Conservation (phyloP, 2,113 vertebrate genomes). For the Helogale parvula region DNA sequence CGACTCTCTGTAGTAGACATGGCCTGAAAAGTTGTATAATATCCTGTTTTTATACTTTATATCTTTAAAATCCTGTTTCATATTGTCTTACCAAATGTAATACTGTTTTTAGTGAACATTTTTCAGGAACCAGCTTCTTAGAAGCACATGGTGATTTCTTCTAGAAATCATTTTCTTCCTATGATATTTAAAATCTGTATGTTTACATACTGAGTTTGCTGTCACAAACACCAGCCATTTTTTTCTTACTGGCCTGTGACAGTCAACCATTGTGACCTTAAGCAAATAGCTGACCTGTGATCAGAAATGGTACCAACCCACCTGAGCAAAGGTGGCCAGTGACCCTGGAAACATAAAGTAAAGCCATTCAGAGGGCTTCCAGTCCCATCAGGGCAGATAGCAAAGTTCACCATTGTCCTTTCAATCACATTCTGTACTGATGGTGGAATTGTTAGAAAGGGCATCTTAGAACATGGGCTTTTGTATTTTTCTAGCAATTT, state of each 20-base stretch:
- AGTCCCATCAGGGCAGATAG: background rate
- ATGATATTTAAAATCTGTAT: background rate
- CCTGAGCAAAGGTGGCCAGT: background rate
- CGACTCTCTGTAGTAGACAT: background rate
- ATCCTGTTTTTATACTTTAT: background rate
- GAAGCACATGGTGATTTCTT: slow-evolving; percentile 14
- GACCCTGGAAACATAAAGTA: background rate
- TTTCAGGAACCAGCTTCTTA: slow-evolving; percentile 13
- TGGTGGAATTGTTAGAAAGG: background rate
- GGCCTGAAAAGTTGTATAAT: slow-evolving; percentile 33
- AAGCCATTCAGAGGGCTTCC: background rate
- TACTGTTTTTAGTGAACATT: background rate
- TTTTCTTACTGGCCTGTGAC: background rate
- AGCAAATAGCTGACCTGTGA: background rate
- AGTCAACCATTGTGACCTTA: background rate
- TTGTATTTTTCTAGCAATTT: background rate
- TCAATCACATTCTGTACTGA: background rate
- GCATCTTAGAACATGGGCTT: background rate
- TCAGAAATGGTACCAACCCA: background rate
- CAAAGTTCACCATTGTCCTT: background rate
- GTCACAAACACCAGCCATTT: background rate
- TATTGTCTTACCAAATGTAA: background rate
- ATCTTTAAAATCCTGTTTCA: slow-evolving; percentile 27
- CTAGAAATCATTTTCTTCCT: slow-evolving; percentile 46
- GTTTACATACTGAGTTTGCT: slow-evolving; percentile 23